Evolutionary conservation across 1,140 invertebrate genomes (phyloP), one percentile per base, ranked within the genome.

Genomic region (Dinoponera quadriceps): DNA sequence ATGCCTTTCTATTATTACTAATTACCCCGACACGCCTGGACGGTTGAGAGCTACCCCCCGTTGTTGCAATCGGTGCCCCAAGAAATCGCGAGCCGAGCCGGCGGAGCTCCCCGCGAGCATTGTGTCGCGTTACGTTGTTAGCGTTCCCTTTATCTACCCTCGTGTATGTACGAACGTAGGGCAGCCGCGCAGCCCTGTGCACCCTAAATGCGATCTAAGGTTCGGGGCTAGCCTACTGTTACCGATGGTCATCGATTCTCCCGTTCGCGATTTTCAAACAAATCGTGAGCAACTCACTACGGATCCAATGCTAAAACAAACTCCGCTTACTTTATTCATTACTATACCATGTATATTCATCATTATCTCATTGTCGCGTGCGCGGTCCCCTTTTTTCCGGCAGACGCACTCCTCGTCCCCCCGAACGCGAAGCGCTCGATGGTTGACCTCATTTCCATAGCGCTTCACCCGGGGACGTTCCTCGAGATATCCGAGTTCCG

Each of bases 381-480:
- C 4, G 63, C 49, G n/a, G n/a, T 69, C 54, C 51, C 78, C 65
- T 81, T 86, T 73, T 83, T 80, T 69, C 57, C 29, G 16, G 22
- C 63, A 62, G 57, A 13, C 51, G 49, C 49, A 2, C 65, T 74
- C 20, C 44, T 48, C 65, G 49, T 72, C 63, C n/a, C 57, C 62
- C 60, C 25, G 69, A n/a, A 82, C 74, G 83, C 85, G 69, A 86
- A 44, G 69, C 65, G 51, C 82, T 69, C 77, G 81, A 81, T 86
- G 84, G 84, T 89, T 89, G 82, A 92, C 85, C 91, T 92, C 89
- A 92, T 93, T 93, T 92, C 89, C 91, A 93, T 92, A 90, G 48
- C 82, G 74, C 85, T 85, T 82, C 38, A 68, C 60, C 3, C 54
- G 68, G 69, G 83, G 63, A 85, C 74, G 59, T 29, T 84, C 68